Evolutionary conservation across 2,797 vertebrate species (phyloP).

Genomic region (Labroides dimidiatus): DNA sequence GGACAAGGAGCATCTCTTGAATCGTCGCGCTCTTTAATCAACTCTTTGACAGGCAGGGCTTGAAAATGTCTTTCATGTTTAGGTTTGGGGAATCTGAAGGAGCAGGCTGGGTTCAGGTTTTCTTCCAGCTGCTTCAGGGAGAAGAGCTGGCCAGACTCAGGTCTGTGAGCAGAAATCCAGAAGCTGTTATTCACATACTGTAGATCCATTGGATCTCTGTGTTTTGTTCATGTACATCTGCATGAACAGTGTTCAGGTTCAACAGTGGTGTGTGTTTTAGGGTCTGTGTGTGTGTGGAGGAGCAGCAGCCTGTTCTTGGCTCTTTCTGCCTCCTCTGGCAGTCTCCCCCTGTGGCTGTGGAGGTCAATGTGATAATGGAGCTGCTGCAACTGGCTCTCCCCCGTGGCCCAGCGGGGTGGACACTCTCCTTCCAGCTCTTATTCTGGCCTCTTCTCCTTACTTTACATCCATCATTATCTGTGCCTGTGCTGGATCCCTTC

Average conservation of each 20-base stretch:
- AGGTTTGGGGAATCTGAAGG: conserved; percentile 66
- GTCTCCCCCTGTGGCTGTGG: conserved; percentile 53
- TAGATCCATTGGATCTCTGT: neutral
- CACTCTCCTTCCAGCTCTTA: conserved; percentile 62
- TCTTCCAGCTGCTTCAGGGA: conserved; percentile 72
- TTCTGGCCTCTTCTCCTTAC: conserved; percentile 44
- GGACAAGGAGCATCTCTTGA: conserved; percentile 71
- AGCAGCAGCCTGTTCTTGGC: conserved; percentile 53
- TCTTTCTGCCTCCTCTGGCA: conserved; percentile 58
- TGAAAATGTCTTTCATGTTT: conserved; percentile 81
- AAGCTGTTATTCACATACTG: too few species aligned
- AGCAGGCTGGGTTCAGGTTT: conserved; percentile 67
- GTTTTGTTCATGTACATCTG: neutral
- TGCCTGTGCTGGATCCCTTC: conserved; percentile 5
- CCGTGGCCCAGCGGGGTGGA: conserved; percentile 62
- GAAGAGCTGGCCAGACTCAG: conserved; percentile 24
- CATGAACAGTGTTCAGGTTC: conserved; percentile 1
- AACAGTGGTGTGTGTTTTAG: neutral
- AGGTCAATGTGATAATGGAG: conserved; percentile 74
- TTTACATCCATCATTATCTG: conserved; percentile 32
- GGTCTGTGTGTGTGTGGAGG: conserved; percentile 15
- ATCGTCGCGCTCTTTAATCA: conserved; percentile 74
- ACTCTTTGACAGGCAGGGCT: conserved; percentile 70
- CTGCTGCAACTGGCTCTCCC: conserved; percentile 70
- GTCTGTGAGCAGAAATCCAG: neutral